These are phyloP conservation scores for Mythimna vitellina DNA, from an alignment of 2,888 invertebrate species.

Conservation along the genomic window DNA sequence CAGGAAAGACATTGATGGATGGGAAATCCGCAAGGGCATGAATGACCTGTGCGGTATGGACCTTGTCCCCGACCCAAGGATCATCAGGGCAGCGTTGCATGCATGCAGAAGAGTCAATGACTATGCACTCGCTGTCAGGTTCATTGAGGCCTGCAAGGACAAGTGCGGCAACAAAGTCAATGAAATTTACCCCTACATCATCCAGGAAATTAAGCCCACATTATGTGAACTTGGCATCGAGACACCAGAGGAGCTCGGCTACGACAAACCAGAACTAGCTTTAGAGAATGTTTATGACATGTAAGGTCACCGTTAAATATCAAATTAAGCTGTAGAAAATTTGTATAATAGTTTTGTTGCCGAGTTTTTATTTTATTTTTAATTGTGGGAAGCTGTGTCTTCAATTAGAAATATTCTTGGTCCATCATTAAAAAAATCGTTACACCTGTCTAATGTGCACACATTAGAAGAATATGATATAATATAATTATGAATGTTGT, in stretches of 20 bases:
- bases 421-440: slow-evolving; percentile 72
- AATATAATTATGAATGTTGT: slow-evolving; percentile 64
- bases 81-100: slow-evolving; percentile 95
- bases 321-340: slow-evolving; percentile 84
- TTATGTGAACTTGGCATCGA: slow-evolving; percentile 97
- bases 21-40: slow-evolving; percentile 98
- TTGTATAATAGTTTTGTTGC: slow-evolving; percentile 87
- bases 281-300: slow-evolving; percentile 94
- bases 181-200: slow-evolving; percentile 96
- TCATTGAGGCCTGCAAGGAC: slow-evolving; percentile 97
- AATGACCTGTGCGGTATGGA: slow-evolving; percentile 97
- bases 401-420: slow-evolving; percentile 73
- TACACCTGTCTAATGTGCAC: slow-evolving; percentile 81
- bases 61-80: slow-evolving; percentile 97
- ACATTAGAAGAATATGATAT: slow-evolving; percentile 73
- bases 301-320: slow-evolving; percentile 77
- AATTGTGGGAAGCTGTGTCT: slow-evolving; percentile 76
- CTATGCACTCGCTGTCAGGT: slow-evolving; percentile 97
- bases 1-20: slow-evolving; percentile 96
- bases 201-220: slow-evolving; percentile 97
- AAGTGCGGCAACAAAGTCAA: slow-evolving; percentile 95
- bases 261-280: slow-evolving; percentile 98
- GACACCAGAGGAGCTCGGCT: slow-evolving; percentile 98
- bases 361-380: slow-evolving; percentile 78
- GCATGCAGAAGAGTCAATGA: slow-evolving; percentile 99